Conservation (phyloP, 2,797 vertebrate genomes). For the Halcyon leucocephala region DNA sequence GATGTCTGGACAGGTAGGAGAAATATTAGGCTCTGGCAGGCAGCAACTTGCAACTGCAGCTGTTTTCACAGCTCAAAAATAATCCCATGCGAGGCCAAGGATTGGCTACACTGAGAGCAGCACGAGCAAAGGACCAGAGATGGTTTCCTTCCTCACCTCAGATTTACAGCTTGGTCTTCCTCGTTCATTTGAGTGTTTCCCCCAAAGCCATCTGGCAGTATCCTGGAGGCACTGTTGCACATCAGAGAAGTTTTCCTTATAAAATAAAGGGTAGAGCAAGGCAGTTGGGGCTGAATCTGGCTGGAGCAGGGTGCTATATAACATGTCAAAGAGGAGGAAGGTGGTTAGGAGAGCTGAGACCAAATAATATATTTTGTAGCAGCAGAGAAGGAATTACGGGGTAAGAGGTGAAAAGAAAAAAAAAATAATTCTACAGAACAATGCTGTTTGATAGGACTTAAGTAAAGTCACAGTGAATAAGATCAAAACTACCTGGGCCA, state of each 20-base stretch:
- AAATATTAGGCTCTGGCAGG: slow-evolving; percentile 72
- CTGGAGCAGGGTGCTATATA: not conserved
- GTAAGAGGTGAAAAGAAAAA: not conserved
- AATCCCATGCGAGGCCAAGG: not conserved
- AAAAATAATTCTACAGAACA: not conserved
- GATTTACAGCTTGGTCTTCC: not conserved
- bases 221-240: not conserved
- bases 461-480: not conserved
- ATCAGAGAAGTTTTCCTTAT: not conserved
- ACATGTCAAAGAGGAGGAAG: not conserved
- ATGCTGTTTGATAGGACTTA: not conserved
- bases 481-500: not conserved
- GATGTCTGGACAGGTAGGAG: slow-evolving; percentile 71
- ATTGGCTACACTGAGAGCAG: not conserved
- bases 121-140: not conserved
- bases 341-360: not conserved
- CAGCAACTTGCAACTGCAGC: slow-evolving; percentile 66
- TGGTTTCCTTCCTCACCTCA: not conserved
- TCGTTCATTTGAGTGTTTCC: not conserved
- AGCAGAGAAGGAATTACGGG: not conserved
- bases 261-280: not conserved
- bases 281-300: not conserved
- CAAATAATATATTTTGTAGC: not conserved
- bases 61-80: slow-evolving; percentile 53
- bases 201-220: not conserved